Conservation (phyloP, 2,797 vertebrate genomes). For the Eleutherodactylus coqui region DNA sequence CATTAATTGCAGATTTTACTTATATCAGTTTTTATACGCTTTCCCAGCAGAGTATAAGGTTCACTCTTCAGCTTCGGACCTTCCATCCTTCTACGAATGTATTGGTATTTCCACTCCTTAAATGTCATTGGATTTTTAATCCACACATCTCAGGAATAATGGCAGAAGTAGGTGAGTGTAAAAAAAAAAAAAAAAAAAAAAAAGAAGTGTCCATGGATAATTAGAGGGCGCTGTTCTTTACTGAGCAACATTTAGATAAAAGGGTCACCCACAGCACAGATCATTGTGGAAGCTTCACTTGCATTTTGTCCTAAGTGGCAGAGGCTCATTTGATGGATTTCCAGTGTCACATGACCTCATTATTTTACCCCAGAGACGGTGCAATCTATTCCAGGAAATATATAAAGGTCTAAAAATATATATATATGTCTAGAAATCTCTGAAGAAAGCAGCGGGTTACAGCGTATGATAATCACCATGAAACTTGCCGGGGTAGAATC, state of each 20-base stretch:
- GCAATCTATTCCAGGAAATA: conserved; percentile 13
- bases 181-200: too few relatives aligned
- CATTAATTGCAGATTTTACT: too few relatives aligned
- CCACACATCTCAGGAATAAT: background rate
- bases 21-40: too few relatives aligned
- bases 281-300: background rate
- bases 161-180: background rate
- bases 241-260: background rate
- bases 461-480: background rate
- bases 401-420: conserved; percentile 17
- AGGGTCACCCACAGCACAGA: background rate
- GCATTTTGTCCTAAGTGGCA: background rate
- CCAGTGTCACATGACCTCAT: conserved; percentile 17
- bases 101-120: background rate
- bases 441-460: background rate
- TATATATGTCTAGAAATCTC: conserved; percentile 13
- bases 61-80: too few relatives aligned
- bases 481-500: background rate
- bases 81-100: too few relatives aligned
- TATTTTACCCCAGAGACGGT: background rate
- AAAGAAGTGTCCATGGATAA: background rate
- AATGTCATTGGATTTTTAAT: background rate
- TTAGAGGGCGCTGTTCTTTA: background rate
- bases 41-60: too few relatives aligned
- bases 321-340: background rate